Evolutionary conservation across 1,140 invertebrate genomes (phyloP), one percentile per base, ranked within the genome.

Genomic region (Ostrea edulis): DNA sequence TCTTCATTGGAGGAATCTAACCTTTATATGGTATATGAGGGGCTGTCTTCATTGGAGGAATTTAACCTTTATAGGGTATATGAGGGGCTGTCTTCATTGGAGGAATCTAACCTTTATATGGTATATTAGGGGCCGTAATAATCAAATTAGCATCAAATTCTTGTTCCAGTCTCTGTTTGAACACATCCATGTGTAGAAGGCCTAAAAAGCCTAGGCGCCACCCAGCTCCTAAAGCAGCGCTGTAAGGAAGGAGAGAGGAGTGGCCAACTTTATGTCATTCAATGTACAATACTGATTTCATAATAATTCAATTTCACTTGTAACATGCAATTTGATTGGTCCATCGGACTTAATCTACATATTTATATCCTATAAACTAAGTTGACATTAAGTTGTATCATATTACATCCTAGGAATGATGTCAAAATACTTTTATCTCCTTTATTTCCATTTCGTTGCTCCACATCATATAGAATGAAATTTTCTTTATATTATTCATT

Each of bases 101-200:
- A n/a, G n/a, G n/a, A n/a, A 1, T 44, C 14, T 85, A 91, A 96
- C 96, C 94, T 96, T 98, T 98, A 94, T 99, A 99, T 0, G 98
- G 98, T 14, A 99, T 98, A 94, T 97, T 98, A 5, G 99, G 99
- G 3, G 98, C 96, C 51, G 99, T 99, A 12, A 99, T 95, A 83
- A 99, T 97, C 2, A 98, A 97, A 93, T 97, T 96, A 9, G 98
- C 97, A 92, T 97, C 97, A 95, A 98, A 97, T 95, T 99, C 99
- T 94, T 99, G 98, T 91, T 99, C 97, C 35, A 99, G 95, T 35
- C 99, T 95, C 94, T 99, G 98, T 88, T 96, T 97, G 93, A 99
- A 99, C 7, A 89, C 89, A 83, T 89, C 89, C 89, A 89, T 89
- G 54, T 89, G 89, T 62, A 89, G 25, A 17, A 89, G 81, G 2